Evolutionary conservation across 2,113 vertebrate genomes (phyloP), one percentile per base, ranked within the genome.

Genomic region (Centropus bengalensis): DNA sequence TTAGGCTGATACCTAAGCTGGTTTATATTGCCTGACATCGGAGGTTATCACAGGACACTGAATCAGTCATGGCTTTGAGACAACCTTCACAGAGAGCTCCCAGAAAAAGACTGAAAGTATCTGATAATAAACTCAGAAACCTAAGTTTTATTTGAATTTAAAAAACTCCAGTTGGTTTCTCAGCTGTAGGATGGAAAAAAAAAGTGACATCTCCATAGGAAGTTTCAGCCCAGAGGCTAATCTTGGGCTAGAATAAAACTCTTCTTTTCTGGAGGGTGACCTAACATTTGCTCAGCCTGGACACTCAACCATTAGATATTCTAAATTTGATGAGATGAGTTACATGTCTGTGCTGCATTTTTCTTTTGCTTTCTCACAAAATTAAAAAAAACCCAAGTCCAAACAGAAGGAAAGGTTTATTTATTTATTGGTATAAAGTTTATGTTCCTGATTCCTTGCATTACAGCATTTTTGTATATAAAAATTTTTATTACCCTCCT

Each of bases 201-300:
- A 42, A 49, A 60, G 6, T 0, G 0, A 21, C 20, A 9, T 22
- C 20, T 69, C 14, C 18, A 40, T 74, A 38, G n/a, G 12, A 12
- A 40, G 28, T 32, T 88, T 86, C 12, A 21, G 52, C 63, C 49
- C 36, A 56, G 10, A 9, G 26, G 32, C 8, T 60, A 56, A 68
- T 7, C 5, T 67, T 17, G 21, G 44, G 16, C 20, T 45, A 40
- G 28, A 76, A 69, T 10, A 6, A 82, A 76, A 44, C 15, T 19
- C 32, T 55, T 2, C 15, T 44, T 20, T 54, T 75, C 28, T 68
- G 26, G 33, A 83, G 24, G 30, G 19, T 62, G 12, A 36, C 14
- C 21, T 10, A 24, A 70, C 5, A 4, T 78, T 42, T 33, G 8
- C 12, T 63, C 42, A 63, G 18, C 38, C 22, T 74, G 32, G 22